Evolutionary conservation across 1,140 invertebrate genomes (phyloP).

Genomic region (Piezodorus guildinii): DNA sequence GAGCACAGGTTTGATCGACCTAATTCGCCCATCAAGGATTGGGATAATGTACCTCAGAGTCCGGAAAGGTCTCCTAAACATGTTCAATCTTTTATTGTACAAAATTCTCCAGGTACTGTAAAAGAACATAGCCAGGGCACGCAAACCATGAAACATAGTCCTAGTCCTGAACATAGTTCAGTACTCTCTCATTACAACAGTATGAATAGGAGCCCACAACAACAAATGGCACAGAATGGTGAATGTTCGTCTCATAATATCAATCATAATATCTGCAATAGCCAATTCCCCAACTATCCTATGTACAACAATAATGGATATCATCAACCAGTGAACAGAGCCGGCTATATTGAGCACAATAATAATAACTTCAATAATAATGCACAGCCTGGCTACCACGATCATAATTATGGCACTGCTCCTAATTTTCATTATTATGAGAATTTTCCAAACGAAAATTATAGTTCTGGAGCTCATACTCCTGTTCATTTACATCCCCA

Average conservation of each 20-base stretch:
- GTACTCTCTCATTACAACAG: too few species aligned
- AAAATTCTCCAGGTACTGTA: not conserved
- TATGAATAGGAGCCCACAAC: not conserved
- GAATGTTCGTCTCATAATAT: not conserved
- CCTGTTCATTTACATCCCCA: not conserved
- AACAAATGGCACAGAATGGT: not conserved
- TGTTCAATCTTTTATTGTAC: not conserved
- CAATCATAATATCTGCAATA: not conserved
- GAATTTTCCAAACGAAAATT: not conserved
- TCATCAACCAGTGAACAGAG: too few species aligned
- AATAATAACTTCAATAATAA: too few species aligned
- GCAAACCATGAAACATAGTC: constrained; percentile 3
- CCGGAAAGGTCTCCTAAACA: not conserved
- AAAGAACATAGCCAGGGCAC: not conserved
- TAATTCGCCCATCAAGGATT: constrained; percentile 3
- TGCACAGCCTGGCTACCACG: not conserved
- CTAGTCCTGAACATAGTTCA: not conserved
- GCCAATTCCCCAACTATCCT: not conserved
- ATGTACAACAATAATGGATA: not conserved
- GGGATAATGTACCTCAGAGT: constrained; percentile 11
- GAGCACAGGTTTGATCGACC: not conserved
- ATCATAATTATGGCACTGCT: constrained; percentile 1
- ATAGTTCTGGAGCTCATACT: not conserved
- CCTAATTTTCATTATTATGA: constrained; percentile 5
- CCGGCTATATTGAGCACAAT: too few species aligned